Conservation (phyloP, 2,113 vertebrate species). For the Megaptera novaeangliae region DNA sequence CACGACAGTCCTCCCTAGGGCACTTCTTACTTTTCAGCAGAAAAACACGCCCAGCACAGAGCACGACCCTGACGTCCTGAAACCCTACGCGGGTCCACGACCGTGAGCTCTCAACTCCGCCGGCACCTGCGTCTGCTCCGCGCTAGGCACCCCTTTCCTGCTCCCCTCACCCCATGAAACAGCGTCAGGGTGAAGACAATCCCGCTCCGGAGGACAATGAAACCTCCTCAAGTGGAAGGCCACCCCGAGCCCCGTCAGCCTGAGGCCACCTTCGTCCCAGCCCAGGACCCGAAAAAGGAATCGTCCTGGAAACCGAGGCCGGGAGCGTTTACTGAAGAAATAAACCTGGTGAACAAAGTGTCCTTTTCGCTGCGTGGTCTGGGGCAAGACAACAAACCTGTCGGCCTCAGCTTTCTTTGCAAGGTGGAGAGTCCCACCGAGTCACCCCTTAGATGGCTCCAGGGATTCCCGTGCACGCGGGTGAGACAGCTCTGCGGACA, state of each 20-base stretch:
- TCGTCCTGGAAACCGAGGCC: not conserved
- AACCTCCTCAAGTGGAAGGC: not conserved
- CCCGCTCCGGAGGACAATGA: not conserved
- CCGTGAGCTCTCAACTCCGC: too few species aligned
- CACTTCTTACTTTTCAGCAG: not conserved
- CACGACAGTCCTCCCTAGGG: not conserved
- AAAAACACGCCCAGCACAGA: not conserved
- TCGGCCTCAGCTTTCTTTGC: not conserved
- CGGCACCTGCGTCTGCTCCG: too few species aligned
- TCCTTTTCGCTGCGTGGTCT: too few species aligned
- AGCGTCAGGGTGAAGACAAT: not conserved
- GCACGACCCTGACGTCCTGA: not conserved
- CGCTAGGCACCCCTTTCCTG: not conserved
- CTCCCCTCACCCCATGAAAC: not conserved
- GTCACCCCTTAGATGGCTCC: accelerated
- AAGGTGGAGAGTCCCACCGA: not conserved
- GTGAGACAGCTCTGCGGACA: not conserved
- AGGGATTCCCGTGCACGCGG: accelerated
- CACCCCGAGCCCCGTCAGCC: too few species aligned
- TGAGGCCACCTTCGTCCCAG: too few species aligned
- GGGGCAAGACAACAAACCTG: not conserved
- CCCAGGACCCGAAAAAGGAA: too few species aligned
- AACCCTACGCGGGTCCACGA: too few species aligned
- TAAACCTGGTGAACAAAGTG: not conserved
- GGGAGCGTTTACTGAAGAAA: not conserved